A percentile compares a stretch with the other conserved stretches of the same genome.
phyloP scores from a whole-genome alignment of 2,113 vertebrate genomes.

The Python bivittatus region DNA sequence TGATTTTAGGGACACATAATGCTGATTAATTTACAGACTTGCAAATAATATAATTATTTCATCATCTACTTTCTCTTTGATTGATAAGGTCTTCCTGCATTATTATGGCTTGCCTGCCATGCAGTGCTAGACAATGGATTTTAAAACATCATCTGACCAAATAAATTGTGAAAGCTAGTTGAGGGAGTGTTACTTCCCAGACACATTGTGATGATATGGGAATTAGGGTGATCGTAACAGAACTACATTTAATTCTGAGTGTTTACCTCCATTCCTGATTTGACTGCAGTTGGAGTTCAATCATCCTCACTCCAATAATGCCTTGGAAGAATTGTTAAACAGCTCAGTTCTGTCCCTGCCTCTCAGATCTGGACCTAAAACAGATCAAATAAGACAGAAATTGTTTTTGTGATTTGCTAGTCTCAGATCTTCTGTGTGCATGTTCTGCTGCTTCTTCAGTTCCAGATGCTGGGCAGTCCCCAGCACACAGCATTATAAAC shows the following conservation, averaged over 20 bases:
- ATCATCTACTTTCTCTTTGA: conserved; percentile 61
- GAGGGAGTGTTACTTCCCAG: conserved; percentile 11
- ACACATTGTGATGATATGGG: background rate
- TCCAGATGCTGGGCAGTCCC: conserved; percentile 8
- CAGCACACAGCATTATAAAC: background rate
- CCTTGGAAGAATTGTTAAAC: background rate
- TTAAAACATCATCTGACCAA: conserved; percentile 11
- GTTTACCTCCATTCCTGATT: background rate
- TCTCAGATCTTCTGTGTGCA: background rate
- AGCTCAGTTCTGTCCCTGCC: conserved; percentile 1
- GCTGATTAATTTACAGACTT: conserved; percentile 71
- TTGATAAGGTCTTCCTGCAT: conserved; percentile 65
- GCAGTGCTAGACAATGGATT: conserved; percentile 16
- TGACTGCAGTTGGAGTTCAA: background rate
- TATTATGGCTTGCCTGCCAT: conserved; percentile 38
- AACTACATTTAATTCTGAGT: conserved; percentile 26
- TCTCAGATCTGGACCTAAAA: background rate
- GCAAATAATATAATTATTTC: conserved; percentile 69
- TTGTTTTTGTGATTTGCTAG: background rate
- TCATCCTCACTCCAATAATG: background rate
- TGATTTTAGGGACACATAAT: conserved; percentile 65
- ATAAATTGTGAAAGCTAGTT: background rate
- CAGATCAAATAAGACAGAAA: background rate
- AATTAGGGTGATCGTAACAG: background rate
- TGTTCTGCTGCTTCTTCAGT: conserved; percentile 7